A percentile compares a stretch with the other conserved stretches of the same genome.
Conservation (phyloP, 2,113 vertebrate genomes). For the Myrmophylax atrothorax region DNA sequence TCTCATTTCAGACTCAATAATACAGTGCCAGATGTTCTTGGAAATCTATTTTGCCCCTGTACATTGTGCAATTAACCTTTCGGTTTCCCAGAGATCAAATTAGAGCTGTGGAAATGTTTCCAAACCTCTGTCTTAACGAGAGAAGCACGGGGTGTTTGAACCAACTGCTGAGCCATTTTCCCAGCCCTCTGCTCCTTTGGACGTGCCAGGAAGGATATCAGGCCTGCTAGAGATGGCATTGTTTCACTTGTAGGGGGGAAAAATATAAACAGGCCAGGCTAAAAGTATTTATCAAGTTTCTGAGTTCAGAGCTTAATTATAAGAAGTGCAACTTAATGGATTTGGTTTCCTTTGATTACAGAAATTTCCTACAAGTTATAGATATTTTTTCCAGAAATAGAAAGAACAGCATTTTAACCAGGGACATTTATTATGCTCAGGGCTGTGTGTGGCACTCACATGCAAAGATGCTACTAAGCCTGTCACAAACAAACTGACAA, state of each 20-base stretch:
- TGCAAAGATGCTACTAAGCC: neutral
- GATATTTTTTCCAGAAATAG: neutral
- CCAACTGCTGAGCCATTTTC: constrained; percentile 41
- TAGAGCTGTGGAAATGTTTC: constrained; percentile 68
- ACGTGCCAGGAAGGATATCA: constrained; percentile 64
- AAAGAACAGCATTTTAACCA: neutral
- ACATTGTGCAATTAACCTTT: constrained; percentile 73
- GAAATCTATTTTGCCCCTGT: constrained; percentile 66
- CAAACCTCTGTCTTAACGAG: constrained; percentile 47
- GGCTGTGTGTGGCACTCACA: neutral
- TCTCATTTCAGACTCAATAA: constrained; percentile 59
- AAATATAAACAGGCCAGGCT: constrained; percentile 27
- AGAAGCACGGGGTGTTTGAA: constrained; percentile 42
- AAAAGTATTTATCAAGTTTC: constrained; percentile 44
- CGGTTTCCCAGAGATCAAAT: constrained; percentile 67
- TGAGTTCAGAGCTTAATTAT: neutral
- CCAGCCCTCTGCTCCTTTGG: constrained; percentile 16
- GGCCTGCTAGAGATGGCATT: constrained; percentile 43
- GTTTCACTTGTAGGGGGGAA: neutral
- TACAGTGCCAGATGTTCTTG: constrained; percentile 65
- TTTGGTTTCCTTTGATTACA: neutral
- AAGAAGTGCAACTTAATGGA: constrained; percentile 4
- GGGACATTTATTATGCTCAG: neutral
- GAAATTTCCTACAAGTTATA: neutral
- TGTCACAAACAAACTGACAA: neutral